These are phyloP conservation scores for Rhagonycha lutea DNA, from an alignment of 2,888 invertebrate genomes.

Conservation along the genomic window DNA sequence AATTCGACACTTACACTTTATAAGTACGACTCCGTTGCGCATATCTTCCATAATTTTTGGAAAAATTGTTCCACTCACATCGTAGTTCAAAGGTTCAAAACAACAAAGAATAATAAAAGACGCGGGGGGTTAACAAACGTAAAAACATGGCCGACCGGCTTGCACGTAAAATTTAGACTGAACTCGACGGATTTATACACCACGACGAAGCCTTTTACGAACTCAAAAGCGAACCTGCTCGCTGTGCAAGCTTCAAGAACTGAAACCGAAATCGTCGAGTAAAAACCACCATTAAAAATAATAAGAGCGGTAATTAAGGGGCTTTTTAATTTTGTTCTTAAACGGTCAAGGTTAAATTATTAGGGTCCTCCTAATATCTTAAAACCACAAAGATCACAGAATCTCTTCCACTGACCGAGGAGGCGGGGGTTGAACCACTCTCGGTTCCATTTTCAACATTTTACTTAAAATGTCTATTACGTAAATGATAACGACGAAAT, in stretches of 20 bases:
- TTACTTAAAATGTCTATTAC: background rate
- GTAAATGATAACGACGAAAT: background rate
- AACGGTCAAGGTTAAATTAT: background rate
- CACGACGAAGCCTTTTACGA: constrained; percentile 17
- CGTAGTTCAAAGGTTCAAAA: constrained; percentile 32
- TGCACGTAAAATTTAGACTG: constrained; percentile 34
- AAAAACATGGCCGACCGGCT: constrained; percentile 36
- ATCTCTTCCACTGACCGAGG: background rate
- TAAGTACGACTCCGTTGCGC: constrained; percentile 73
- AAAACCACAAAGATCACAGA: background rate
- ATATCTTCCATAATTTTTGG: constrained; percentile 63
- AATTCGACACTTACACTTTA: constrained; percentile 67
- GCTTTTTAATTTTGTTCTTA: background rate
- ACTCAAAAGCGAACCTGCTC: constrained; percentile 15
- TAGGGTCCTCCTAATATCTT: background rate
- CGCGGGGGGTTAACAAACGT: constrained; percentile 26
- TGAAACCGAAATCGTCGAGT: background rate
- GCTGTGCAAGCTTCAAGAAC: background rate
- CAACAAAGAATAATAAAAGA: constrained; percentile 31
- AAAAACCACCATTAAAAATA: background rate
- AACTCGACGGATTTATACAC: constrained; percentile 29
- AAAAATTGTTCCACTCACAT: constrained; percentile 25
- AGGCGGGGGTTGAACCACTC: background rate
- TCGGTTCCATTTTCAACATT: background rate
- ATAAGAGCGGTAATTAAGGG: background rate